Base-by-base conservation (phyloP, 2,113 vertebrate genomes). In the Dromaius novaehollandiae region DNA sequence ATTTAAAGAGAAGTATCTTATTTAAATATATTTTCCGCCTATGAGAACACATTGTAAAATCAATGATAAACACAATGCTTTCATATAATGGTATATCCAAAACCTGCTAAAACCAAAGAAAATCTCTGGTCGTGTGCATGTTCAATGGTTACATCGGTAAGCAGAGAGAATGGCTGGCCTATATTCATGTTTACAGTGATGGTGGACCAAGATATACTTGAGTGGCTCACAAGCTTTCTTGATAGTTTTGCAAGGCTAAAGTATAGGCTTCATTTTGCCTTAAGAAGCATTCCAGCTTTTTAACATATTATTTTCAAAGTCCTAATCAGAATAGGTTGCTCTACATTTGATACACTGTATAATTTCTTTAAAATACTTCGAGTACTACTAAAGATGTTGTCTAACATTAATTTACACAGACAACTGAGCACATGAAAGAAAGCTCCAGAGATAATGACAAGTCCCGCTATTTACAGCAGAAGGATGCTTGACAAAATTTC, bases 321-420 rank as follows among this genome's bases (percentile, higher is more conserved):
- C 38, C 44, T 82, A 84, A 90, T 12, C 13, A 44, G 38, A 86
- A 69, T 8, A 77, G 26, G 42, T 58, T 89, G 66, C 6, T 30
- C 44, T 91, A 64, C 12, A 70, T 82, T 70, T 76, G 56, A 79
- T 34, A 86, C 6, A 78, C 48, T 32, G 26, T 40, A 21, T 64
- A 69, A 87, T 79, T 76, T 87, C 81, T 92, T 79, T 85, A 89
- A 89, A 93, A 46, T 32, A 65, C 36, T 79, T 90, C 25, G 26
- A 80, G 73, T 76, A 55, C 34, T 66, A 80, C 63, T 85, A 46
- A 92, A 95, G 50, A 66, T 1, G 6, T 48, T 70, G 13, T 42
- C 74, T 93, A 87, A 77, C 36, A 42, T 75, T 74, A 73, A 95
- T 95, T 81, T 89, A 61, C 70, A 74, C 20, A 65, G 40, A 69